Percentiles rank a stretch among this genome's conserved stretches.
phyloP scores from a whole-genome alignment of 1,140 invertebrate genomes.

The Diachasma alloeum region DNA sequence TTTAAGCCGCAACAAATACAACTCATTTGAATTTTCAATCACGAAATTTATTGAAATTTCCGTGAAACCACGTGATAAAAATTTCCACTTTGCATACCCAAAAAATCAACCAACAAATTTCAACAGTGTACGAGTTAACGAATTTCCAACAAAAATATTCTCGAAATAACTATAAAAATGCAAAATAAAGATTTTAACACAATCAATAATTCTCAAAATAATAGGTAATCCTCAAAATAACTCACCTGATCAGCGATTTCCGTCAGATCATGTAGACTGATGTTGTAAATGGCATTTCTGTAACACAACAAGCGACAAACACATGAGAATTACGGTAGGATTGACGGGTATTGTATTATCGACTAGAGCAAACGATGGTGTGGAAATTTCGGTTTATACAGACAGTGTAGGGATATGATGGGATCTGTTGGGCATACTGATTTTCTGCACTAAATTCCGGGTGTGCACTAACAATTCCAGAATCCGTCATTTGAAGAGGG shows the following conservation, averaged over 20 bases:
- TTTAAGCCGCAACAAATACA: too few species aligned
- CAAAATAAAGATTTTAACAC: too few species aligned
- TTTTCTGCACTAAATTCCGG: background rate
- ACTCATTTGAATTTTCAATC: too few species aligned
- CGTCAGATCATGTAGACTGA: slow-evolving; percentile 76
- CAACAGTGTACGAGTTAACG: too few species aligned
- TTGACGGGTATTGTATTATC: background rate
- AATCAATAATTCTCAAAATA: background rate
- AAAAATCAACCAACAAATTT: too few species aligned
- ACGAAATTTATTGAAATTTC: too few species aligned
- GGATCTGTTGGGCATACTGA: background rate
- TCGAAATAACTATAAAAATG: too few species aligned
- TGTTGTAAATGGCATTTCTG: slow-evolving; percentile 83
- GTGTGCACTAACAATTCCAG: background rate
- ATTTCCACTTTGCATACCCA: too few species aligned
- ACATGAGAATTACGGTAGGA: background rate
- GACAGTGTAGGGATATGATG: background rate
- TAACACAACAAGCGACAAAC: slow-evolving; percentile 53
- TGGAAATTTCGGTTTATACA: background rate
- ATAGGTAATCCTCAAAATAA: slow-evolving; percentile 4
- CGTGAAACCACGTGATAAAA: too few species aligned
- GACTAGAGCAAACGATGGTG: background rate
- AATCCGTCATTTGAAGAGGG: background rate
- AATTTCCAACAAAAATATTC: too few species aligned
- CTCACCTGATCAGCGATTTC: slow-evolving; percentile 71